Conservation (phyloP, 2,113 vertebrate genomes). For the Ctenomys sociabilis region DNA sequence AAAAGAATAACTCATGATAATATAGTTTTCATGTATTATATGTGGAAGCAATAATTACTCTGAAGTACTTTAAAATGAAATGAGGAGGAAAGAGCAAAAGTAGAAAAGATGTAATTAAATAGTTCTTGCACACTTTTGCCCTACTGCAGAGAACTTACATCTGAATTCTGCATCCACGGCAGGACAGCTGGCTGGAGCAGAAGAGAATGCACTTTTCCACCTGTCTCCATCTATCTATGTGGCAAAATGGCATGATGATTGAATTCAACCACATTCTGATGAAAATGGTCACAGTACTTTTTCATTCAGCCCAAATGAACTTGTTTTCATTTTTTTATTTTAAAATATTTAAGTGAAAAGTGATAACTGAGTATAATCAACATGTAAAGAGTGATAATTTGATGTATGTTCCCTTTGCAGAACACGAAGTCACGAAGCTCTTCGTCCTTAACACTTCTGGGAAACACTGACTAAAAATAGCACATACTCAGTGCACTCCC, state of each 20-base stretch:
- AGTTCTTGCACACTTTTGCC: background rate
- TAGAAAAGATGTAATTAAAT: conserved; percentile 36
- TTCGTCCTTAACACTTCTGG: background rate
- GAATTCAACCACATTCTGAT: background rate
- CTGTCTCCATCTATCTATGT: background rate
- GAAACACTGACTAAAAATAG: background rate
- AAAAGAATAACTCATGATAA: conserved; percentile 46
- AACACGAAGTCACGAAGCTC: background rate
- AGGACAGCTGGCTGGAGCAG: background rate
- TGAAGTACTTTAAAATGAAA: conserved; percentile 45
- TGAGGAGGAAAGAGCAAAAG: conserved; percentile 53
- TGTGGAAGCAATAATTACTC: conserved; percentile 68
- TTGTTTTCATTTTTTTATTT: background rate
- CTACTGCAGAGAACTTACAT: background rate
- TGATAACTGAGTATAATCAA: background rate
- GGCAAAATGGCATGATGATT: background rate
- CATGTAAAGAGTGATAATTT: background rate
- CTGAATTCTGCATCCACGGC: background rate
- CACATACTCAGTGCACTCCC: background rate
- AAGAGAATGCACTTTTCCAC: background rate
- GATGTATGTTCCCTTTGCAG: background rate
- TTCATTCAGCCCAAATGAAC: conserved; percentile 35
- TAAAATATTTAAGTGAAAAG: background rate
- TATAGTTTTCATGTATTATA: conserved; percentile 47
- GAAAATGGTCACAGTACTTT: background rate